Base-by-base conservation (phyloP, 1,140 invertebrate genomes). In the Chironomus striatipennis region DNA sequence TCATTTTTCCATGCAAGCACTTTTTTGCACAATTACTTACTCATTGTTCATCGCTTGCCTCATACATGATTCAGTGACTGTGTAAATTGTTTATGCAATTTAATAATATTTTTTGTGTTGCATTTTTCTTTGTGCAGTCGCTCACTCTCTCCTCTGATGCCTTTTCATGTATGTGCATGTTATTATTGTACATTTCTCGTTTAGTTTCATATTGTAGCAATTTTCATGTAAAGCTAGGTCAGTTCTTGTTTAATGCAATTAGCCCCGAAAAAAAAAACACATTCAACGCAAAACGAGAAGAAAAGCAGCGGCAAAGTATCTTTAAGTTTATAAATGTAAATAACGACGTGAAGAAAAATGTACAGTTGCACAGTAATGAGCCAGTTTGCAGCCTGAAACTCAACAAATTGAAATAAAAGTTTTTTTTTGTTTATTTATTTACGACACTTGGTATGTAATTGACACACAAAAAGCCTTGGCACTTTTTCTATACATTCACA, bases 141-240 rank as follows among this genome's bases (percentile, higher is more conserved):
- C 24, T 34, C 24, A 34, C 24, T 34, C 24, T 34, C 24, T 34
- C 24, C 24, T 34, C 24, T 34, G n/a, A 34, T 5, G 1, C 24
- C 5, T 34, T 34, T 34, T 34, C 24, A 34, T 34, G 24, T 34
- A 34, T 34, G 24, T 57, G 47, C n/a, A n/a, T 57, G 47, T 57
- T 57, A 15, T 57, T 57, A n/a, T n/a, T n/a, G n/a, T n/a, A 57
- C 47, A 57, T 57, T 57, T 57, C 47, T 57, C 47, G n/a, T 57
- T 57, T 57, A 57, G 15, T 57, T 57, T 57, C 47, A 34, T 34
- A 34, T 34, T 57, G 47, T 57, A n/a, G 47, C 47, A 57, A 57
- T 57, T 57, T n/a, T 57, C 47, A 57, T 70, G 65, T 70, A 21
- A 70, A 70, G 65, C 65, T 70, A 70, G 65, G 65, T 70, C 65